Evolutionary conservation across 1,140 invertebrate species (phyloP).

Genomic region (Aphelinus certus): DNA sequence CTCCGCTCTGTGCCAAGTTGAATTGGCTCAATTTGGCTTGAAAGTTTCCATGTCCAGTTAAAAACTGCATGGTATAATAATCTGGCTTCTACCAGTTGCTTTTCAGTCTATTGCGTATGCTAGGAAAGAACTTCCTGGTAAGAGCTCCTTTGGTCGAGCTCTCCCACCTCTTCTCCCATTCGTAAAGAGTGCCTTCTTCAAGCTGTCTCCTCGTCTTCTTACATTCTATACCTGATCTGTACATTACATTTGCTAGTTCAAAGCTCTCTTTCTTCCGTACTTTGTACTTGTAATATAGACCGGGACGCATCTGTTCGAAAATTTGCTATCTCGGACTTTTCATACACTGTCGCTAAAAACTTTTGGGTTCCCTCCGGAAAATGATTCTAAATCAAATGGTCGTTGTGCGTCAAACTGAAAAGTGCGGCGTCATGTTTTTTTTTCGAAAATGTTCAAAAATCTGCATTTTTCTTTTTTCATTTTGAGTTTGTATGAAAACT

Average conservation of each 20-base stretch:
- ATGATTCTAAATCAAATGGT: too few relatives aligned
- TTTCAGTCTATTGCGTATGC: background rate
- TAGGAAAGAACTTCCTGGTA: background rate
- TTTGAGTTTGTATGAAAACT: too few relatives aligned
- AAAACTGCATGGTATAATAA: background rate
- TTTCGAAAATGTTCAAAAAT: too few relatives aligned
- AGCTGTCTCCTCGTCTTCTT: background rate
- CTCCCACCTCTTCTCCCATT: background rate
- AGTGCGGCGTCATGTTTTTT: too few relatives aligned
- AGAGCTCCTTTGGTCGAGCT: background rate
- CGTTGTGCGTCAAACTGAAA: too few relatives aligned
- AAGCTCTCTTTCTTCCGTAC: background rate
- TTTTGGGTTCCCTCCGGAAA: too few relatives aligned
- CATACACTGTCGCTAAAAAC: too few relatives aligned
- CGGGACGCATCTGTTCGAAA: too few relatives aligned
- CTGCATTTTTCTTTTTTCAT: too few relatives aligned
- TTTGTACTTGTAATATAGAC: background rate
- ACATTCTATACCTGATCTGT: background rate
- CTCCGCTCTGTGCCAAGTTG: too few relatives aligned
- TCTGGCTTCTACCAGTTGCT: background rate
- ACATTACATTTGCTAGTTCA: background rate
- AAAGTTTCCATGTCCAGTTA: conserved; percentile 11
- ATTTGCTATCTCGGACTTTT: too few relatives aligned
- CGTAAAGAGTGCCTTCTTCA: background rate
- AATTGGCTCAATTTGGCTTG: background rate